These are phyloP conservation scores for Etheostoma cragini DNA, from an alignment of 2,113 vertebrate species.

Conservation along the genomic window DNA sequence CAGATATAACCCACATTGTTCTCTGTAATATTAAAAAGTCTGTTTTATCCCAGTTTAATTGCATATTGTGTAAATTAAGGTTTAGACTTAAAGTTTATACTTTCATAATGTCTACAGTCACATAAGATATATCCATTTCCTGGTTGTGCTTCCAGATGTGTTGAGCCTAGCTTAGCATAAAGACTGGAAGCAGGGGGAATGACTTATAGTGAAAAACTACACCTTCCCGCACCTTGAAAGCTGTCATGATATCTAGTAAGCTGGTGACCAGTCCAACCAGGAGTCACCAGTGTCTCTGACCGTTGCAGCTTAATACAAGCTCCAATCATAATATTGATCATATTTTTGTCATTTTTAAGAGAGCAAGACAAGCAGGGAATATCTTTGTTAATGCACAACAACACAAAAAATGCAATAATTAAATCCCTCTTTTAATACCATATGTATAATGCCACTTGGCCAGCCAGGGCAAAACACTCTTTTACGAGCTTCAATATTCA, in stretches of 20 bases:
- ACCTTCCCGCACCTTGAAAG: neutral
- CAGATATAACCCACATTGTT: constrained; percentile 8
- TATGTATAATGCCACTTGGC: too few species aligned
- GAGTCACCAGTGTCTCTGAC: neutral
- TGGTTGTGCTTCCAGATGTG: neutral
- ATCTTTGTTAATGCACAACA: too few species aligned
- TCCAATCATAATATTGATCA: neutral
- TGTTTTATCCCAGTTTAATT: constrained; percentile 18
- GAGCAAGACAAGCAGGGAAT: neutral
- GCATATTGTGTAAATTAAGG: neutral
- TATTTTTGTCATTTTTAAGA: neutral
- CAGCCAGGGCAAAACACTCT: too few species aligned
- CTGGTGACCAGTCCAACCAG: neutral
- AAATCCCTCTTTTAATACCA: too few species aligned
- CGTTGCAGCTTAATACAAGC: neutral
- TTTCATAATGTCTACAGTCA: neutral
- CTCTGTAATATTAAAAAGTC: neutral
- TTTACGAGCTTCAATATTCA: too few species aligned
- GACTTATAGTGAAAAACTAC: neutral
- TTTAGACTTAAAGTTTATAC: neutral
- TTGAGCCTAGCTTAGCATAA: neutral
- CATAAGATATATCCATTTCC: neutral
- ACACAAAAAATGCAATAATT: too few species aligned
- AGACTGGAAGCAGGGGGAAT: neutral
- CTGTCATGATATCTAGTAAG: too few species aligned